A percentile compares a stretch with the other conserved stretches of the same genome.
Evolutionary conservation across 23 tunicate species (phyloP).

Genomic region (Trididemnum nubilum): DNA sequence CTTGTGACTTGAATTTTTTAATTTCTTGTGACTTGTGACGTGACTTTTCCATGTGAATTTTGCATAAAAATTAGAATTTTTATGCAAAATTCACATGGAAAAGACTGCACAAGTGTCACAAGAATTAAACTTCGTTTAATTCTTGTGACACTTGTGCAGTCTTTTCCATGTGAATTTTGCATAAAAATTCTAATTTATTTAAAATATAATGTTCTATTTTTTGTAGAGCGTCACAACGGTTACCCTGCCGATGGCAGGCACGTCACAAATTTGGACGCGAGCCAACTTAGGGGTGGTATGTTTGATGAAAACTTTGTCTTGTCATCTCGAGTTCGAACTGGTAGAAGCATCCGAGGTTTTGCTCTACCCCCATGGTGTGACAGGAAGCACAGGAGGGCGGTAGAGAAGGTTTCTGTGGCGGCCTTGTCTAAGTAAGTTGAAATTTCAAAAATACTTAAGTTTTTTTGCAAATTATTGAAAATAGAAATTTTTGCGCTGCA

Average conservation of each 20-base stretch:
- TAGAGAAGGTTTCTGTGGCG: constrained; percentile 53
- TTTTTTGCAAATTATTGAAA: no score
- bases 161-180: no score
- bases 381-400: constrained; percentile 65
- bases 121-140: no score
- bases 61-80: not conserved
- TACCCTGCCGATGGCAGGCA: constrained; percentile 70
- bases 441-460: no score
- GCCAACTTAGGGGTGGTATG: constrained; percentile 59
- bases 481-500: no score
- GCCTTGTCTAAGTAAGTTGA: constrained; percentile 59
- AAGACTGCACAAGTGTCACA: no score
- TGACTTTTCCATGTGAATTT: not conserved
- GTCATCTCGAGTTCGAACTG: constrained; percentile 84
- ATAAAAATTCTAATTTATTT: no score
- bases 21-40: not conserved
- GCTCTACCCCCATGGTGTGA: constrained; percentile 84
- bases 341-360: constrained; percentile 82
- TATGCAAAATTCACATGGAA: no score
- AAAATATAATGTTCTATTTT: not conserved
- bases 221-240: constrained; percentile 74
- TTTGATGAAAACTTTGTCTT: constrained; percentile 92
- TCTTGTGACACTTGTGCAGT: no score
- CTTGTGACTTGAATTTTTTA: not conserved
- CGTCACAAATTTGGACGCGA: constrained; percentile 71